Percentiles rank a stretch among this genome's conserved stretches.
phyloP scores from a whole-genome alignment of 2,888 invertebrate species.

The Odiellus spinosus region DNA sequence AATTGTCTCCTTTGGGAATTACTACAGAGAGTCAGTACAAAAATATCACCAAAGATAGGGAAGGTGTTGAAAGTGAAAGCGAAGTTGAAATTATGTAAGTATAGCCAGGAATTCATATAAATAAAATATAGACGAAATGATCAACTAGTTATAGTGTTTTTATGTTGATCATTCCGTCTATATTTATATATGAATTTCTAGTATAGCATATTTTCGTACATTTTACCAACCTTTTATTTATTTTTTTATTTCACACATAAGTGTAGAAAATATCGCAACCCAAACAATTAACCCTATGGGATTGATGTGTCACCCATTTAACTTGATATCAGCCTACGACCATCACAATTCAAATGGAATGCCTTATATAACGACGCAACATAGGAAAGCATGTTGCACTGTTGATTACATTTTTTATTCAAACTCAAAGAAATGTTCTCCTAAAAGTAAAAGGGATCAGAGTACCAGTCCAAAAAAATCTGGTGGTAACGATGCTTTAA shows the following conservation, averaged over 20 bases:
- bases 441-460: slow-evolving; percentile 7
- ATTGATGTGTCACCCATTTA: slow-evolving; percentile 41
- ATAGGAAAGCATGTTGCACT: slow-evolving; percentile 48
- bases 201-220: too few species aligned
- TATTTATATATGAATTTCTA: too few species aligned
- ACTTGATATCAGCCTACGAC: slow-evolving; percentile 50
- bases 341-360: slow-evolving; percentile 33
- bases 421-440: slow-evolving; percentile 6
- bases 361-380: slow-evolving; percentile 56
- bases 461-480: background rate
- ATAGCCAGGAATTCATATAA: background rate
- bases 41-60: slow-evolving; percentile 1
- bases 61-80: too few species aligned
- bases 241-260: too few species aligned
- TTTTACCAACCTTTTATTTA: too few species aligned
- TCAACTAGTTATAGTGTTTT: too few species aligned
- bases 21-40: slow-evolving; percentile 34
- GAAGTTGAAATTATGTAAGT: background rate
- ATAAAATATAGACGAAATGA: too few species aligned
- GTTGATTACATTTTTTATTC: slow-evolving; percentile 82
- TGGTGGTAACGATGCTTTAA: slow-evolving; percentile 33
- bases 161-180: too few species aligned
- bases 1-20: slow-evolving; percentile 31
- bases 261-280: too few species aligned
- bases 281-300: too few species aligned